phyloP scores from a whole-genome alignment of 2,888 invertebrate species.

The Eupithecia dodoneata region DNA sequence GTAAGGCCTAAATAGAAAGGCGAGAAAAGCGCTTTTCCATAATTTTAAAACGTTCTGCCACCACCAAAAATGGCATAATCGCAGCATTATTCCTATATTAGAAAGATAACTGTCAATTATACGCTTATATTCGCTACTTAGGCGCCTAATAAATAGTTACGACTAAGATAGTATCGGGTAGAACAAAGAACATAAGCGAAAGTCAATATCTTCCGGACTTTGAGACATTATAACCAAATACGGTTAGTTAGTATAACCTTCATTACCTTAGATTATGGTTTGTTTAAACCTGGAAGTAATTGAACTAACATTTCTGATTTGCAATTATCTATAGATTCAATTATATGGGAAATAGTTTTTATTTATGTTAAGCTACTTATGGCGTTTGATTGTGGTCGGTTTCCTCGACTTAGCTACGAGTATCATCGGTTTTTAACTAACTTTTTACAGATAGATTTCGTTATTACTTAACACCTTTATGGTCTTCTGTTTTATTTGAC shows the following conservation, averaged over 20 bases:
- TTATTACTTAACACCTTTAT: neutral
- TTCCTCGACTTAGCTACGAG: neutral
- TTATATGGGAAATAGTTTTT: constrained; percentile 26
- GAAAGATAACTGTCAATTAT: constrained; percentile 24
- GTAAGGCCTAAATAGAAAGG: constrained; percentile 3
- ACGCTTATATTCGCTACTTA: constrained; percentile 8
- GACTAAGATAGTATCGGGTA: constrained; percentile 23
- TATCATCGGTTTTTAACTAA: neutral
- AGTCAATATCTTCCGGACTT: constrained; percentile 20
- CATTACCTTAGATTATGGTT: constrained; percentile 28
- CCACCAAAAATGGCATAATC: constrained; percentile 13
- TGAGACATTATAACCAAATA: constrained; percentile 29
- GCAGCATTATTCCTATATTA: constrained; percentile 10
- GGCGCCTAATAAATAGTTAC: constrained; percentile 23
- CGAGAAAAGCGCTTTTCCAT: constrained; percentile 11
- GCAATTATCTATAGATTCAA: constrained; percentile 24
- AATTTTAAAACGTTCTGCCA: constrained; percentile 3
- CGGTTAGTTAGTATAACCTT: constrained; percentile 30
- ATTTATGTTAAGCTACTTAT: constrained; percentile 16
- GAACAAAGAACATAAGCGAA: constrained; percentile 33
- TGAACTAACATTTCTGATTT: constrained; percentile 19
- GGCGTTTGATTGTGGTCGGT: neutral
- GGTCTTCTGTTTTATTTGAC: neutral
- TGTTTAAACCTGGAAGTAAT: constrained; percentile 29
- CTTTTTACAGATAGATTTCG: neutral